A percentile compares a stretch with the other conserved stretches of the same genome.
These are phyloP conservation scores for Zelostemma sp. DNA, from an alignment of 1,140 invertebrate genomes.

Conservation along the genomic window DNA sequence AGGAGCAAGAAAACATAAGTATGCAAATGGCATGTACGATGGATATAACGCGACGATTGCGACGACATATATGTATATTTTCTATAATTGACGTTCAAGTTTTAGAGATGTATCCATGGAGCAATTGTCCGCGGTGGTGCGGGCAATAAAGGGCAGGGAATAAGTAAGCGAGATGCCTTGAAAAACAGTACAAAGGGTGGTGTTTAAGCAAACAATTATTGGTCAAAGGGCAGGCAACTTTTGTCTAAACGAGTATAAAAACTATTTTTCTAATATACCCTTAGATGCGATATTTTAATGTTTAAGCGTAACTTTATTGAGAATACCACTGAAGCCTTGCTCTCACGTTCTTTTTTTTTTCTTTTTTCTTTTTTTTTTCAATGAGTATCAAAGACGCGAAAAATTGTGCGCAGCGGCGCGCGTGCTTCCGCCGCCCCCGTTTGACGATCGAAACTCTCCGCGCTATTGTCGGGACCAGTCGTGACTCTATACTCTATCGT, in stretches of 20 bases:
- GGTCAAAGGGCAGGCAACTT: conserved; percentile 70
- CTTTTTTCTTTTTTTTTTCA: too few relatives aligned
- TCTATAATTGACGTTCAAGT: conserved; percentile 70
- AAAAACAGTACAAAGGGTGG: conserved; percentile 71
- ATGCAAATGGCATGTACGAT: conserved; percentile 46
- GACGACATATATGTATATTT: conserved; percentile 69
- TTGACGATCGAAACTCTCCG: conserved; percentile 6
- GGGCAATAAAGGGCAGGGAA: conserved; percentile 61
- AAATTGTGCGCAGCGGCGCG: conserved; percentile 3
- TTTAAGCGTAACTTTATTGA: conserved; percentile 57
- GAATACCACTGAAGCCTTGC: conserved; percentile 70
- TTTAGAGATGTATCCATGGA: conserved; percentile 66
- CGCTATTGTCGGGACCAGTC: conserved; percentile 7
- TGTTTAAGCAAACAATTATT: conserved; percentile 61
- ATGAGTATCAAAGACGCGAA: conserved; percentile 22
- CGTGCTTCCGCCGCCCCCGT: conserved; percentile 22
- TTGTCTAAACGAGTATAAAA: conserved; percentile 68
- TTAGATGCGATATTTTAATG: conserved; percentile 66
- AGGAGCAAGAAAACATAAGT: conserved; percentile 40
- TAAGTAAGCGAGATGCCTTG: conserved; percentile 71
- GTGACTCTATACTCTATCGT: too few relatives aligned
- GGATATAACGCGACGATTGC: conserved; percentile 19
- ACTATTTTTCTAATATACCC: conserved; percentile 70
- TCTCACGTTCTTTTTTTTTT: conserved; percentile 53
- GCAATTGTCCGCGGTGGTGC: conserved; percentile 41